Evolutionary conservation across 2,888 invertebrate species (phyloP).

Genomic region (Drosophila macrothrix): DNA sequence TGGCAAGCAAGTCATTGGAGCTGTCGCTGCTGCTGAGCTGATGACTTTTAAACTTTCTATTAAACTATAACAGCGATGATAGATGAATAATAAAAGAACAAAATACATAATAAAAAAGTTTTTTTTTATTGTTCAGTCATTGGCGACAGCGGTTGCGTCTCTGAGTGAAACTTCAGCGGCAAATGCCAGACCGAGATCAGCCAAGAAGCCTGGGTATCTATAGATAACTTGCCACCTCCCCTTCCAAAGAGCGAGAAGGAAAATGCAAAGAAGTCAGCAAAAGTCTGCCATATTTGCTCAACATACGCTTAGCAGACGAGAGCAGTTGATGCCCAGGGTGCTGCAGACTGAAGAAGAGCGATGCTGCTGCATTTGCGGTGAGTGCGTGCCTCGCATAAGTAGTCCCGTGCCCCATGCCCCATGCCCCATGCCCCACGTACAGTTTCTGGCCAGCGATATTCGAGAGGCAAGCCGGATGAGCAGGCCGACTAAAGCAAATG

Average conservation of each 20-base stretch:
- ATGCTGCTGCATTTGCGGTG: conserved; percentile 80
- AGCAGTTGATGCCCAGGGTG: conserved; percentile 50
- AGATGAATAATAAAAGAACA: conserved; percentile 78
- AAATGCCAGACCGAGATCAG: conserved; percentile 10
- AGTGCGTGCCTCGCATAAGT: conserved; percentile 80
- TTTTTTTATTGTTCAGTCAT: conserved; percentile 46
- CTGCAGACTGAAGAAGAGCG: conserved; percentile 70
- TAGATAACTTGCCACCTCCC: not conserved
- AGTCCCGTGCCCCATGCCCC: conserved; percentile 30
- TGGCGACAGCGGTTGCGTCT: conserved; percentile 65
- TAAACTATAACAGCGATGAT: conserved; percentile 80
- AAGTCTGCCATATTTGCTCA: conserved; percentile 69
- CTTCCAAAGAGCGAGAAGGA: conserved; percentile 4
- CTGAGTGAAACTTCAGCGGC: conserved; percentile 55
- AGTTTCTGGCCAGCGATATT: conserved; percentile 36
- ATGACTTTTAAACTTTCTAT: conserved; percentile 81
- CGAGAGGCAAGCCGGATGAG: conserved; percentile 35
- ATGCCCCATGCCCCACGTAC: not conserved
- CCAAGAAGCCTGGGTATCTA: not conserved
- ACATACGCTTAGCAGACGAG: conserved; percentile 40
- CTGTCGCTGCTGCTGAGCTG: conserved; percentile 51
- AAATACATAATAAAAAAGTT: conserved; percentile 80
- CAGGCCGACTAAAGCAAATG: conserved; percentile 52
- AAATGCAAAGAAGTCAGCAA: conserved; percentile 55
- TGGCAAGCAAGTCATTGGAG: conserved; percentile 75